Percentiles rank a stretch among this genome's conserved stretches.
Conservation (phyloP, 2,888 invertebrate genomes). For the Rosalia funebris region DNA sequence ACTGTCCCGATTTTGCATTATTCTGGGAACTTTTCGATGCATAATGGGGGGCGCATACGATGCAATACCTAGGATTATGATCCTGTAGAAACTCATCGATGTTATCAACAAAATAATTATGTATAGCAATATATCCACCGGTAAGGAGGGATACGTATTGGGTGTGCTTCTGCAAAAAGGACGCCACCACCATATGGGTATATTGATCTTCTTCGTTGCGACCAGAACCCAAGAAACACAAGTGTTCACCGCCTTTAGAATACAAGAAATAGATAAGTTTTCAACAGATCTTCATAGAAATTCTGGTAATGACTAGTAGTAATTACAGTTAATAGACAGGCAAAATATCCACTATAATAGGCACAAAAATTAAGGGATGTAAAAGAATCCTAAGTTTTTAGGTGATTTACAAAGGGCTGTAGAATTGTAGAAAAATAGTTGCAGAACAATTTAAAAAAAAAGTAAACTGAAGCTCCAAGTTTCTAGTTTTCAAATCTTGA, state of each 20-base stretch:
- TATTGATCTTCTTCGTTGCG: slow-evolving; percentile 94
- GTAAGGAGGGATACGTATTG: slow-evolving; percentile 91
- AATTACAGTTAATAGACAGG: no score
- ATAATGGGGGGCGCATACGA: slow-evolving; percentile 77
- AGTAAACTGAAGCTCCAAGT: no score
- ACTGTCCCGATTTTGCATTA: slow-evolving; percentile 54
- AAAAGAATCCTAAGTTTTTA: no score
- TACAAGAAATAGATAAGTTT: no score
- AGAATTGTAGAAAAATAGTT: no score
- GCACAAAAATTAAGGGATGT: no score
- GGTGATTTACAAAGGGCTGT: no score
- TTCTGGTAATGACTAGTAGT: no score
- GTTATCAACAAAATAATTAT: slow-evolving; percentile 84
- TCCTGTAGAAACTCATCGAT: slow-evolving; percentile 85
- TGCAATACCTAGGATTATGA: slow-evolving; percentile 82
- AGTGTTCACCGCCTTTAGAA: slow-evolving; percentile 80
- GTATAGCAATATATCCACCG: slow-evolving; percentile 89
- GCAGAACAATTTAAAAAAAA: no score
- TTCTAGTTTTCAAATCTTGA: no score
- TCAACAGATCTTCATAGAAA: no score
- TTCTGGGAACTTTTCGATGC: slow-evolving; percentile 39
- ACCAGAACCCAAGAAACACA: slow-evolving; percentile 94
- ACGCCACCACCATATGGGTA: slow-evolving; percentile 98
- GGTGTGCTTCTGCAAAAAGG: slow-evolving; percentile 93
- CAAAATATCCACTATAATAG: no score